phyloP scores from a whole-genome alignment of 2,888 invertebrate genomes.

The Aquatica leii region DNA sequence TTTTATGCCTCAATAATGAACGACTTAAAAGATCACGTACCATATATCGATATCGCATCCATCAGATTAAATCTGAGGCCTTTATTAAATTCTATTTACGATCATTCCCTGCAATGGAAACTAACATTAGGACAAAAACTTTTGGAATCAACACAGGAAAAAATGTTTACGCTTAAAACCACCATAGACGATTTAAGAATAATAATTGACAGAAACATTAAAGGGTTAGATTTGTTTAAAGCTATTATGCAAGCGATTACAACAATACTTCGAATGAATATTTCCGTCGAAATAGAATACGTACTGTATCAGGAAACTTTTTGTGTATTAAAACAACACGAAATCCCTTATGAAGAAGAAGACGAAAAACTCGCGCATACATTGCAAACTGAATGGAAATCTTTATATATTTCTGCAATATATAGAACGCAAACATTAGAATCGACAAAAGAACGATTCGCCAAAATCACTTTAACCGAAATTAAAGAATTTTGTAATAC shows the following conservation, averaged over 20 bases:
- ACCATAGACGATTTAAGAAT: constrained; percentile 69
- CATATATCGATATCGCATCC: constrained; percentile 72
- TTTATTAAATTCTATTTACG: constrained; percentile 72
- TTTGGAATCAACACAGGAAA: constrained; percentile 70
- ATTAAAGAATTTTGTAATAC: constrained; percentile 74
- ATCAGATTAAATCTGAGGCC: constrained; percentile 78
- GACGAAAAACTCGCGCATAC: constrained; percentile 67
- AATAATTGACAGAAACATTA: constrained; percentile 79
- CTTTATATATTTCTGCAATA: constrained; percentile 72
- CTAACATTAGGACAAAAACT: constrained; percentile 75
- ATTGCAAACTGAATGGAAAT: constrained; percentile 75
- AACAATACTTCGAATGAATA: constrained; percentile 75
- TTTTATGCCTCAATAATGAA: constrained; percentile 81
- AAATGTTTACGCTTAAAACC: constrained; percentile 73
- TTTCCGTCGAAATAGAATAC: constrained; percentile 81
- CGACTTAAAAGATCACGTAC: constrained; percentile 60
- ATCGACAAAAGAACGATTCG: constrained; percentile 87
- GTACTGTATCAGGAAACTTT: constrained; percentile 81
- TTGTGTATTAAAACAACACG: constrained; percentile 75
- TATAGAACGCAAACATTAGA: constrained; percentile 75
- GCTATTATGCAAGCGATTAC: constrained; percentile 84
- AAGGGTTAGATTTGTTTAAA: constrained; percentile 82
- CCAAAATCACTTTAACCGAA: constrained; percentile 78
- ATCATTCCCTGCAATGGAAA: constrained; percentile 84
- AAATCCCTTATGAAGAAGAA: constrained; percentile 66